Conservation (phyloP, 1,140 invertebrate genomes). For the Drosophila murphyi region DNA sequence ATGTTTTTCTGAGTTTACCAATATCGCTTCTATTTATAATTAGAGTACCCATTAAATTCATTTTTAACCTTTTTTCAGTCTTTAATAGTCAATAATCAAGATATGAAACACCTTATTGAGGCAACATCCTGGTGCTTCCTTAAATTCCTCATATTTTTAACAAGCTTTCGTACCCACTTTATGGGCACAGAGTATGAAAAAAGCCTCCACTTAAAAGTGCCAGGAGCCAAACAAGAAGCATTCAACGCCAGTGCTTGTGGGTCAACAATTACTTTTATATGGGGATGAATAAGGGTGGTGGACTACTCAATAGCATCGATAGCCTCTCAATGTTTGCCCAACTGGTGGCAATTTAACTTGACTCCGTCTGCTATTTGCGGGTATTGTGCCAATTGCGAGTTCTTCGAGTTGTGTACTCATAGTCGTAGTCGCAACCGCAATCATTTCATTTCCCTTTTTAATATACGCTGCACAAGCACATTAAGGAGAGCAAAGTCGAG, state of each 20-base stretch:
- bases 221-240: slow-evolving; percentile 20
- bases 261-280: slow-evolving; percentile 77
- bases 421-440: slow-evolving; percentile 70
- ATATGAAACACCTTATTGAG: no score
- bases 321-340: slow-evolving; percentile 78
- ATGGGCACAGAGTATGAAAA: slow-evolving; percentile 9
- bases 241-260: slow-evolving; percentile 43
- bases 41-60: no score
- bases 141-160: no score
- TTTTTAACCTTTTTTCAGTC: no score
- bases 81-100: no score
- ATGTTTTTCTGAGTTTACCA: no score
- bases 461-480: slow-evolving; percentile 81
- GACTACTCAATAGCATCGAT: slow-evolving; percentile 73
- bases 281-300: slow-evolving; percentile 26
- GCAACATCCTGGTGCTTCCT: no score
- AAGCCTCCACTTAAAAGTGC: slow-evolving; percentile 4
- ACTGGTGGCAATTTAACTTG: slow-evolving; percentile 66
- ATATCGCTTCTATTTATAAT: no score
- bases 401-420: slow-evolving; percentile 42
- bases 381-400: slow-evolving; percentile 76
- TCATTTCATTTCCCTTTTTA: slow-evolving; percentile 83
- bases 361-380: slow-evolving; percentile 60
- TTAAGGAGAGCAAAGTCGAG: slow-evolving; percentile 47
- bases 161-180: neutral